Conservation (phyloP, 1,140 invertebrate genomes). For the Eriocheir sinensis region DNA sequence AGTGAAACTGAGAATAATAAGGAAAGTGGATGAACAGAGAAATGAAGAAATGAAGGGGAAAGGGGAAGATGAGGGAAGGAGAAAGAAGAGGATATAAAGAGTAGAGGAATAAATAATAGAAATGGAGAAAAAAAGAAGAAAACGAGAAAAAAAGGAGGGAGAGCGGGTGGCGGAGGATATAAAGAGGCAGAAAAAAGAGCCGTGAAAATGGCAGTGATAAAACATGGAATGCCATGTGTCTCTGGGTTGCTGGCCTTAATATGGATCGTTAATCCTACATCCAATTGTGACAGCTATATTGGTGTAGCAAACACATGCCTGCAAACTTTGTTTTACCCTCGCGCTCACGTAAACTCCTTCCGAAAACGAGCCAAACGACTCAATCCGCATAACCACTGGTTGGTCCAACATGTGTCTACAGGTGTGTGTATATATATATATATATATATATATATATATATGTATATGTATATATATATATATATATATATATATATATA, state of each 20-base stretch:
- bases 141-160: not conserved
- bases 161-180: not conserved
- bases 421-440: too few species aligned
- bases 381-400: not conserved
- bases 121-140: not conserved
- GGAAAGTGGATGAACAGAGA: not conserved
- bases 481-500: constrained; percentile 33
- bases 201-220: not conserved
- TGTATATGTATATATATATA: constrained; percentile 44
- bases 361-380: too few species aligned
- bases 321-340: not conserved
- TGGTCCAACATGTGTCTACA: not conserved
- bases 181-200: not conserved
- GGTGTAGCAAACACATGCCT: not conserved
- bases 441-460: not conserved
- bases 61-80: not conserved
- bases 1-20: not conserved
- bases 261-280: not conserved
- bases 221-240: not conserved
- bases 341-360: too few species aligned
- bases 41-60: not conserved
- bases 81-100: not conserved
- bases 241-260: not conserved
- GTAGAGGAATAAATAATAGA: not conserved
- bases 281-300: not conserved